Conservation (phyloP, 2,797 vertebrate species). For the Ptychadena robeensis region DNA sequence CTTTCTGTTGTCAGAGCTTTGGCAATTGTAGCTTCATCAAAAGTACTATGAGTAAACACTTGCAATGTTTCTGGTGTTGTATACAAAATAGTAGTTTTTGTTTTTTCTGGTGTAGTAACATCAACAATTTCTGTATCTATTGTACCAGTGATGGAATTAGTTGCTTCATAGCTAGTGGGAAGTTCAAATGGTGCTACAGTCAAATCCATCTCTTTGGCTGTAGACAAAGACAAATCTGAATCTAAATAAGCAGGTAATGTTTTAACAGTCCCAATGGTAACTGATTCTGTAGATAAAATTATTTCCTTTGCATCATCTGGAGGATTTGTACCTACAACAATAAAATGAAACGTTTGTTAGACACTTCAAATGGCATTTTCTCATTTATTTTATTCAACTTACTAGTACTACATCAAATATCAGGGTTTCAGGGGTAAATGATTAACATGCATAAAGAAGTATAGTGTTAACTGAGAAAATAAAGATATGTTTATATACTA, state of each 20-base stretch:
- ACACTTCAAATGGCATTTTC: background rate
- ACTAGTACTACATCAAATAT: too few relatives aligned
- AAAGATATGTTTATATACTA: too few relatives aligned
- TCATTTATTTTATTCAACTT: too few relatives aligned
- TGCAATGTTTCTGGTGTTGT: background rate
- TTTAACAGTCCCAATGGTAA: background rate
- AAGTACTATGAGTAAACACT: background rate
- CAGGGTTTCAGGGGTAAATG: background rate
- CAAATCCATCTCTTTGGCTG: constrained; percentile 3
- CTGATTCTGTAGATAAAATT: constrained; percentile 4
- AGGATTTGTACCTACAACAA: constrained; percentile 64
- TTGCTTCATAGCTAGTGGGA: background rate
- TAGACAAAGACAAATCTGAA: constrained; percentile 52
- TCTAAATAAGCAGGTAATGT: constrained; percentile 61
- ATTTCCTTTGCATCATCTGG: constrained; percentile 60
- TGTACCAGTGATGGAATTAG: background rate
- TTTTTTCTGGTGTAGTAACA: background rate
- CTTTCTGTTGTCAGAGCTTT: background rate
- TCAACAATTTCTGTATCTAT: background rate
- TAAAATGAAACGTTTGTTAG: constrained; percentile 13
- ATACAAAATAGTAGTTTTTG: background rate
- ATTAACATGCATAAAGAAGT: too few relatives aligned
- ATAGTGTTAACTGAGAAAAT: too few relatives aligned
- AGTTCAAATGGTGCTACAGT: constrained; percentile 27
- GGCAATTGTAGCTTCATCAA: background rate